Percentiles rank a stretch among this genome's conserved stretches.
Conservation (phyloP, 2,113 vertebrate genomes). For the Acinonyx jubatus region DNA sequence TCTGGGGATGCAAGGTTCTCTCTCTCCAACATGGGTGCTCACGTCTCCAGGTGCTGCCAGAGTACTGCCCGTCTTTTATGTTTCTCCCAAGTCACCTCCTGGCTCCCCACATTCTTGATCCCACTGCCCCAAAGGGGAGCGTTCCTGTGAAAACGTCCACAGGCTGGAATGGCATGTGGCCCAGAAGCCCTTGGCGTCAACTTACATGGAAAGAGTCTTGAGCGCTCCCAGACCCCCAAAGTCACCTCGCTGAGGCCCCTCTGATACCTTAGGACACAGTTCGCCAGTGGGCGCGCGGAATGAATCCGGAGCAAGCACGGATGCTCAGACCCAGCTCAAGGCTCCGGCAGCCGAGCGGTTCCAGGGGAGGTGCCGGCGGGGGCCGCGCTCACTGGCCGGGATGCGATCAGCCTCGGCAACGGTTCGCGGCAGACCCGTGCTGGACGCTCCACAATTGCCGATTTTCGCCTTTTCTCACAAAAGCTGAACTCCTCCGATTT, state of each 20-base stretch:
- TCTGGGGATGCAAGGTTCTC: accelerated
- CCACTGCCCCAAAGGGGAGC: background rate
- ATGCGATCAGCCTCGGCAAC: background rate
- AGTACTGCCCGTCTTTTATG: background rate
- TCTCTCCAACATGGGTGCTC: background rate
- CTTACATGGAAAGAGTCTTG: background rate
- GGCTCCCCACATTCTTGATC: background rate
- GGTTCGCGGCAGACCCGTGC: background rate
- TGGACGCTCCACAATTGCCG: background rate
- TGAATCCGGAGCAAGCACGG: background rate
- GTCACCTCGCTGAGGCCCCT: background rate
- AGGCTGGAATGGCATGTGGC: background rate
- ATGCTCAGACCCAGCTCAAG: background rate
- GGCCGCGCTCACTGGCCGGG: background rate
- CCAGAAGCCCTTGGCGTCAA: background rate
- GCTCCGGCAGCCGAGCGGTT: background rate
- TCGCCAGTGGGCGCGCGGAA: background rate
- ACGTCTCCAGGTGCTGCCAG: too few relatives aligned
- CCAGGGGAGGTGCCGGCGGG: background rate
- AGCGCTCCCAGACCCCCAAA: background rate
- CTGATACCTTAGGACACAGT: background rate
- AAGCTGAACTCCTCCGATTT: background rate
- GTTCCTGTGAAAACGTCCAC: background rate
- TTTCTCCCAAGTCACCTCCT: background rate
- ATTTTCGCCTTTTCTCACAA: background rate